Conservation (phyloP, 2,113 vertebrate genomes). For the Pituophis catenifer region DNA sequence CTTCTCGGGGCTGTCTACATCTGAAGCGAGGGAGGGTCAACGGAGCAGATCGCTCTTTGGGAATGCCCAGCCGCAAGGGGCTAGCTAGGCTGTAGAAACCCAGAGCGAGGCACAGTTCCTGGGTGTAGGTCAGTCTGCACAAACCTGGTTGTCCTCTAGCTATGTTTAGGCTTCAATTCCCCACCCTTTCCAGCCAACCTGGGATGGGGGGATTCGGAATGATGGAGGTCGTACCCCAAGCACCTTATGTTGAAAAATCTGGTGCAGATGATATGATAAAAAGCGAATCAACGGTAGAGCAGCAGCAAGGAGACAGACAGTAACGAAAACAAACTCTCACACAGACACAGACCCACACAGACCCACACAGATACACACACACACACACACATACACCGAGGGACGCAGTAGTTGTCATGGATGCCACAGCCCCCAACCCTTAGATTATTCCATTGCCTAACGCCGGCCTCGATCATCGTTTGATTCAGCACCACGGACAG, state of each 20-base stretch:
- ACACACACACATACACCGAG: neutral
- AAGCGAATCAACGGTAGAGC: neutral
- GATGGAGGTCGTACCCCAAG: neutral
- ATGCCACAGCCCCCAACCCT: neutral
- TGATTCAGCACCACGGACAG: slow-evolving; percentile 72
- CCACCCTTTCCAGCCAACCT: neutral
- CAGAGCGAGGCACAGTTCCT: neutral
- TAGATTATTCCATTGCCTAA: too few relatives aligned
- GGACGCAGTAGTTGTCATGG: neutral
- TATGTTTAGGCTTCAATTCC: neutral
- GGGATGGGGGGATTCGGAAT: neutral
- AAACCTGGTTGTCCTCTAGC: neutral
- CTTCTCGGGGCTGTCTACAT: slow-evolving; percentile 36
- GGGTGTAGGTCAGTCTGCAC: neutral
- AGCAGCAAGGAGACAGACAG: too few relatives aligned
- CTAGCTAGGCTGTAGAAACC: neutral
- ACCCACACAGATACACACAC: neutral
- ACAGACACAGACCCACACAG: neutral
- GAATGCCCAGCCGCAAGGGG: neutral
- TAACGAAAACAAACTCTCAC: neutral
- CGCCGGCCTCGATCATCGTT: neutral
- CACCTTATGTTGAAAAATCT: neutral
- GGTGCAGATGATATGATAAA: neutral
- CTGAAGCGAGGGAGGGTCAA: slow-evolving; percentile 29
- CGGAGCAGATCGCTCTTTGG: neutral